Evolutionary conservation across 2,888 invertebrate species (phyloP).

Genomic region (Cynaeus angustus): DNA sequence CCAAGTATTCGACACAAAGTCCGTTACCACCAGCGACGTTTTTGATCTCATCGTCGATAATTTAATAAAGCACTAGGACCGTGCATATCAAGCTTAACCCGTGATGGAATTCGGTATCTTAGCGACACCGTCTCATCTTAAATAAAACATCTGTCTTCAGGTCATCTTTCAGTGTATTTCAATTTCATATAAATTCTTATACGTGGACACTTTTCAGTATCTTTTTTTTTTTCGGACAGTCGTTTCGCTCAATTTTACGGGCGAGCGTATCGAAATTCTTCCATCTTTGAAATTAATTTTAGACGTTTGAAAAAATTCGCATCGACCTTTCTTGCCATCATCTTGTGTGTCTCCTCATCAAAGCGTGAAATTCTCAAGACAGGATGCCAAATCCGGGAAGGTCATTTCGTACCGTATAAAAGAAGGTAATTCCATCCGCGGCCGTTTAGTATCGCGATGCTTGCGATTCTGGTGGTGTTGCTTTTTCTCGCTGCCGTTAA

Average conservation of each 20-base stretch:
- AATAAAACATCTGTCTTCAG: conserved; percentile 43
- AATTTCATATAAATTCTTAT: conserved; percentile 40
- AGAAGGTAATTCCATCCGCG: conserved; percentile 14
- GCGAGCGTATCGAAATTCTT: conserved; percentile 36
- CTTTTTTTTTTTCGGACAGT: conserved; percentile 16
- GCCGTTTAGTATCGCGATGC: conserved; percentile 42
- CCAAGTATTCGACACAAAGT: conserved; percentile 30
- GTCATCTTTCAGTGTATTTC: conserved; percentile 42
- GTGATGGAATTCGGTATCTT: conserved; percentile 45
- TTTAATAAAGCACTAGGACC: conserved; percentile 43
- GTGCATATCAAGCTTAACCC: conserved; percentile 45
- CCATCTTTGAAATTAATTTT: conserved; percentile 24
- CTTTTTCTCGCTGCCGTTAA: background rate
- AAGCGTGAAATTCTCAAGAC: conserved; percentile 49
- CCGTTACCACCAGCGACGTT: conserved; percentile 48
- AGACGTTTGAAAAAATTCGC: conserved; percentile 28
- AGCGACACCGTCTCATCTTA: conserved; percentile 35
- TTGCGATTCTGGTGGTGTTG: conserved; percentile 14
- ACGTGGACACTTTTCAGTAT: conserved; percentile 19
- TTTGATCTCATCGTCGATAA: conserved; percentile 46
- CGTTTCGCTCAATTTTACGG: conserved; percentile 40
- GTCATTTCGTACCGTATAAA: conserved; percentile 44
- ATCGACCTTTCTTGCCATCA: conserved; percentile 46
- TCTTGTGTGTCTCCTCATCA: conserved; percentile 48
- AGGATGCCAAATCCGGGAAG: conserved; percentile 43